A percentile compares a stretch with the other conserved stretches of the same genome.
These are phyloP conservation scores for Whitmania pigra DNA, from an alignment of 1,140 invertebrate species.

Conservation along the genomic window DNA sequence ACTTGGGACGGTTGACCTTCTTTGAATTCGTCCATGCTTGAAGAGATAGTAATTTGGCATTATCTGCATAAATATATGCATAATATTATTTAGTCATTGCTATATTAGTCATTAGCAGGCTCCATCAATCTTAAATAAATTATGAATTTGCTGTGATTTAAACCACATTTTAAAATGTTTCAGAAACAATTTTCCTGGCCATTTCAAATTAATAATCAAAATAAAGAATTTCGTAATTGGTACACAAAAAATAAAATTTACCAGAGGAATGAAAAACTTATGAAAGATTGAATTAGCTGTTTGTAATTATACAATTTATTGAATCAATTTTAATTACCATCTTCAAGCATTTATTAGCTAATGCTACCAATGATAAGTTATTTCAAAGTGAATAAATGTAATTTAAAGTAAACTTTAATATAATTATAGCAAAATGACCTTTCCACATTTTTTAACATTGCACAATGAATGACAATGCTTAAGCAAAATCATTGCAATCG, in stretches of 20 bases:
- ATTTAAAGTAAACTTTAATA: neutral
- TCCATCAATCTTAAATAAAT: neutral
- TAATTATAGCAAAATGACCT: neutral
- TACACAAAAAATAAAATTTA: neutral
- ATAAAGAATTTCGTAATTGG: neutral
- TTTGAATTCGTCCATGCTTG: neutral
- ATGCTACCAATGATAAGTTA: neutral
- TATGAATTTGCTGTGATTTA: neutral
- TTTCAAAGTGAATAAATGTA: neutral
- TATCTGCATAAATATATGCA: neutral
- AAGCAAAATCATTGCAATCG: too few species aligned
- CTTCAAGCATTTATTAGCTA: neutral
- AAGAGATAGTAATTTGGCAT: slow-evolving; percentile 4
- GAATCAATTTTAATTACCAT: neutral
- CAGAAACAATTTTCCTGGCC: too few species aligned
- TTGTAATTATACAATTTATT: neutral
- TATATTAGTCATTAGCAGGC: too few species aligned
- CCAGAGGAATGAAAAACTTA: neutral
- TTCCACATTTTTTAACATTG: neutral
- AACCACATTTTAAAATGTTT: too few species aligned
- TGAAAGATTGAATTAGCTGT: neutral
- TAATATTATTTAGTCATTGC: neutral
- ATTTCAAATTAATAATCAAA: too few species aligned
- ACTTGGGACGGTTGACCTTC: neutral
- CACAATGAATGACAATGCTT: too few species aligned